Evolutionary conservation across 2,113 vertebrate species (phyloP).

Genomic region (Thalassarche chlororhynchos): DNA sequence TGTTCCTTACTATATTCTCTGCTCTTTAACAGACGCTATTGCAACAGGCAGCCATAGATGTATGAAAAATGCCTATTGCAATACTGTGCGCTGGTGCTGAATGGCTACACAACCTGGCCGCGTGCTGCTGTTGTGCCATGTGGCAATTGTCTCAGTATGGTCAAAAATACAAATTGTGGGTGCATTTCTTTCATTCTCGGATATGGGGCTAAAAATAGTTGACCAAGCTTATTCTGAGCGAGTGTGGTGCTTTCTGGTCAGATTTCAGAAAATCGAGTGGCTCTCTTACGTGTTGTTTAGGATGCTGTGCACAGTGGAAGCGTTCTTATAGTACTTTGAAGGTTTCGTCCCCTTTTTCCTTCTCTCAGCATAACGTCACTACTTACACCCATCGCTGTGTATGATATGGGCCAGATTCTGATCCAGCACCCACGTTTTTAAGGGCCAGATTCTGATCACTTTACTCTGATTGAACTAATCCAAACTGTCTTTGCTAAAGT

Average conservation of each 20-base stretch:
- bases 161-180: not conserved
- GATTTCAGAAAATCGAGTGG: not conserved
- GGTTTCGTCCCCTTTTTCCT: not conserved
- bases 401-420: not conserved
- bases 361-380: not conserved
- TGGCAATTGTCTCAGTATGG: not conserved
- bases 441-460: not conserved
- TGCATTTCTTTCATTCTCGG: not conserved
- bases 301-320: not conserved
- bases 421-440: not conserved
- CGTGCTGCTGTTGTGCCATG: not conserved
- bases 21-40: not conserved
- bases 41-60: not conserved
- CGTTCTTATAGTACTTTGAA: not conserved
- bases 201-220: not conserved
- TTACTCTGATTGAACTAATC: not conserved
- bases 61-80: not conserved
- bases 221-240: not conserved
- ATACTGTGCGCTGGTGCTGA: accelerated
- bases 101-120: not conserved
- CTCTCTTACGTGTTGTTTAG: not conserved
- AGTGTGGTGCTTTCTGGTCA: not conserved
- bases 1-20: not conserved
- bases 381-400: not conserved
- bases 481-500: not conserved